Conservation (phyloP, 2,797 vertebrate species). For the Eulemur albifrons region DNA sequence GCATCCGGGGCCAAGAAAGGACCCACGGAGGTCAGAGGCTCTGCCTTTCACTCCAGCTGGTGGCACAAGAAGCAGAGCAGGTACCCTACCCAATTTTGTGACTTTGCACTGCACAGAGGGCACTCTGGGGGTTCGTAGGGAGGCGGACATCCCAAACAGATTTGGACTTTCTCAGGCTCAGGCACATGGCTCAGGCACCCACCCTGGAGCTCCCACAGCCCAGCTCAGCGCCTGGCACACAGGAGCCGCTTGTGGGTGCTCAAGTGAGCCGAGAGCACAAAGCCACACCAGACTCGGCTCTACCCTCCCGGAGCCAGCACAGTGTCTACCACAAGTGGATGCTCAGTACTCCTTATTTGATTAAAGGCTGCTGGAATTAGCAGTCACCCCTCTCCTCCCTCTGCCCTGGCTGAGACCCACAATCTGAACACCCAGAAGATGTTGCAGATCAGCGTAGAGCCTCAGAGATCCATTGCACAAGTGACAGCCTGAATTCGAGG, state of each 20-base stretch:
- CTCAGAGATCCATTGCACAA: background rate
- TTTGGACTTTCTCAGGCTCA: background rate
- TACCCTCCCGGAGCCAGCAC: background rate
- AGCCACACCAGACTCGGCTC: background rate
- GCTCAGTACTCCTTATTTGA: background rate
- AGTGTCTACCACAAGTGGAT: background rate
- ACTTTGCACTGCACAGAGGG: background rate
- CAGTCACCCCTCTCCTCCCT: background rate
- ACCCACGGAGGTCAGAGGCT: background rate
- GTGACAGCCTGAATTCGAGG: background rate
- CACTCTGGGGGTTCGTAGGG: background rate
- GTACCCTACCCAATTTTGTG: background rate
- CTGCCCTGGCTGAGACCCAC: background rate
- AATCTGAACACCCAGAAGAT: background rate
- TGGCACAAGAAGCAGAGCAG: background rate
- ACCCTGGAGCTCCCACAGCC: fast-evolving
- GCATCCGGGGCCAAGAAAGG: background rate
- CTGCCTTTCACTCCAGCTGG: background rate
- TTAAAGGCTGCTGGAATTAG: background rate
- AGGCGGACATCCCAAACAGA: background rate
- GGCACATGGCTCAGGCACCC: background rate
- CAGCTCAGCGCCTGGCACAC: background rate
- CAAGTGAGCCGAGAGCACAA: background rate
- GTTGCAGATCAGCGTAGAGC: background rate
- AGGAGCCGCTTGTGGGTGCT: no score